Percentiles rank a stretch among this genome's conserved stretches.
Conservation (phyloP, 64 coral and sea anemone species). For the Exaiptasia diaphana region DNA sequence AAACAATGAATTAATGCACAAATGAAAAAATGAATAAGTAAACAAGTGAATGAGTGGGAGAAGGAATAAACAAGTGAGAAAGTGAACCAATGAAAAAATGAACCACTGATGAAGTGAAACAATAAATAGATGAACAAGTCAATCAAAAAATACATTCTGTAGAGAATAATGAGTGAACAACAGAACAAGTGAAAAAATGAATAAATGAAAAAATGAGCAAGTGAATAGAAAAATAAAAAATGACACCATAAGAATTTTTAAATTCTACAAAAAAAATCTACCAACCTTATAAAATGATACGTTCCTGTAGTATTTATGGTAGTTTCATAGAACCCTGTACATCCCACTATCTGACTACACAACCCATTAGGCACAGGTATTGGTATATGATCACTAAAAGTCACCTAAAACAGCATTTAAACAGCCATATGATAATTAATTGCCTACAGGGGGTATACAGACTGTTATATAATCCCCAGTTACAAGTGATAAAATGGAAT, state of each 20-base stretch:
- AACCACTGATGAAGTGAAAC: too few species aligned
- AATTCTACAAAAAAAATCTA: neutral
- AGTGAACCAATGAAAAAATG: too few species aligned
- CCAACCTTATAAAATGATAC: conserved; percentile 39
- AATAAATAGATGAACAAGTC: too few species aligned
- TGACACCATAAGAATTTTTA: neutral
- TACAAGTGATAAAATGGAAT: neutral
- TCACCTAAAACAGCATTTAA: neutral
- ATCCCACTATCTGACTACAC: conserved; percentile 1
- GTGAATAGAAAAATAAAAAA: neutral
- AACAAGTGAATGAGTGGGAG: too few species aligned
- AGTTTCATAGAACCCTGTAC: neutral
- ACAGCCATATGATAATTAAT: neutral
- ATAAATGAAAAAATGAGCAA: neutral
- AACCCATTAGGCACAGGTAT: conserved; percentile 31
- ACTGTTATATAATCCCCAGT: neutral
- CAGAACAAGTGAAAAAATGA: neutral
- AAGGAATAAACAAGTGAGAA: too few species aligned
- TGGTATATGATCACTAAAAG: neutral
- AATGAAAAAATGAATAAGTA: too few species aligned
- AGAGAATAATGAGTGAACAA: too few species aligned
- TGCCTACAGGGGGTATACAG: neutral
- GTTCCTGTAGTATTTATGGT: neutral
- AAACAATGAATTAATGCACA: neutral
- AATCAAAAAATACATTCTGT: too few species aligned